These are phyloP conservation scores for Reticulitermes speratus DNA, from an alignment of 1,140 invertebrate species.

Conservation along the genomic window DNA sequence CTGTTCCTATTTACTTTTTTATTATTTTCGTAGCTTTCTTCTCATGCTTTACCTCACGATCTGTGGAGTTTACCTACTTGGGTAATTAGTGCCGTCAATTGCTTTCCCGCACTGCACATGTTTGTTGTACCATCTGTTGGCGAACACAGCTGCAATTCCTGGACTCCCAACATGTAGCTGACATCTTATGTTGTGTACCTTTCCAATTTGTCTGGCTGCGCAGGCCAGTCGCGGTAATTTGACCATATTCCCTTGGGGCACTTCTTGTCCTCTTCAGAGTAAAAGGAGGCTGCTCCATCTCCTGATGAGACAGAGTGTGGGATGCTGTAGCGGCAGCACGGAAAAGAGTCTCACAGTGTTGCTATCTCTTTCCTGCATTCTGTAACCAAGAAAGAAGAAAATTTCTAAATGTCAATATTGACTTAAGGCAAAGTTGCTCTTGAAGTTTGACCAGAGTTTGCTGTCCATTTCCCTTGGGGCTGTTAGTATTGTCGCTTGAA, in stretches of 20 bases:
- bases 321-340: not conserved
- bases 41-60: conserved; percentile 9
- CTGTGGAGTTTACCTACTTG: conserved; percentile 20
- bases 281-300: conserved; percentile 25
- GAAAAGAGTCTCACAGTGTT: not conserved
- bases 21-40: conserved; percentile 2
- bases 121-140: conserved; percentile 24
- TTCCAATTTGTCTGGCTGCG: conserved; percentile 25
- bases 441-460: conserved; percentile 13
- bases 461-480: conserved; percentile 6
- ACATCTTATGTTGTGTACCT: conserved; percentile 19
- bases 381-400: not conserved
- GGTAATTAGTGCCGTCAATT: conserved; percentile 2
- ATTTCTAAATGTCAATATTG: conserved; percentile 27
- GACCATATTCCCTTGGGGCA: conserved; percentile 20
- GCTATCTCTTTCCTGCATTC: not conserved
- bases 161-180: not conserved
- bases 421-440: conserved; percentile 18
- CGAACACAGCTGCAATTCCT: conserved; percentile 20
- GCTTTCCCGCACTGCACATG: conserved; percentile 21
- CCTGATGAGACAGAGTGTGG: not conserved
- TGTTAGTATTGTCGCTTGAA: conserved; percentile 6
- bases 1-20: conserved; percentile 21
- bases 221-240: conserved; percentile 8
- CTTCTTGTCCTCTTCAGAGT: conserved; percentile 4